Percentiles rank a stretch among this genome's conserved stretches.
These are phyloP conservation scores for Poecilia wingei DNA, from an alignment of 2,797 vertebrate genomes.

Conservation along the genomic window DNA sequence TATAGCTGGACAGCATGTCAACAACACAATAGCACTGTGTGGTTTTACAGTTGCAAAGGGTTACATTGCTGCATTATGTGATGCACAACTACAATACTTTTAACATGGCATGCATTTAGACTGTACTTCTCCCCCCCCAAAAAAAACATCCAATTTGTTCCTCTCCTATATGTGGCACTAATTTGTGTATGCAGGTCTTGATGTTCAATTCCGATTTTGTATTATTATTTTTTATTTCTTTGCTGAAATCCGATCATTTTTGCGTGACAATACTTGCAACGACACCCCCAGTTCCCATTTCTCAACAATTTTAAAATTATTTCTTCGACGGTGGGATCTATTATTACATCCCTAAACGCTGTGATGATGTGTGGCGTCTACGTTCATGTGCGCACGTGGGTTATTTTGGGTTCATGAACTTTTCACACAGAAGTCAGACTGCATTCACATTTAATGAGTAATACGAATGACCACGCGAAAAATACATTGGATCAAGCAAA, in stretches of 20 bases:
- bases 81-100: not conserved
- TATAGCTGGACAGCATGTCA: not conserved
- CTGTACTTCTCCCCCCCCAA: not conserved
- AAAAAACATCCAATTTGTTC: not conserved
- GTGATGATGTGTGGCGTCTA: not conserved
- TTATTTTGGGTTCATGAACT: not conserved
- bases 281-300: not conserved
- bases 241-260: too few relatives aligned
- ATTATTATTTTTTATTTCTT: too few relatives aligned
- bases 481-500: not conserved
- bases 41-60: not conserved
- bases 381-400: not conserved
- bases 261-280: too few relatives aligned
- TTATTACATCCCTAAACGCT: not conserved
- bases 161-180: not conserved
- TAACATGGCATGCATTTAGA: not conserved
- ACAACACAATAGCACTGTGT: not conserved
- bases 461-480: not conserved
- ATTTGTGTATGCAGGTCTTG: too few relatives aligned
- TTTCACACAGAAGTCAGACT: not conserved
- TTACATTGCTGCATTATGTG: not conserved
- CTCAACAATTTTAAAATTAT: not conserved
- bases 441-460: too few relatives aligned
- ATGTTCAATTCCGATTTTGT: too few relatives aligned
- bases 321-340: not conserved